Evolutionary conservation across 2,797 vertebrate species (phyloP), one percentile per base, ranked within the genome.

Genomic region (Protosalanx chinensis): DNA sequence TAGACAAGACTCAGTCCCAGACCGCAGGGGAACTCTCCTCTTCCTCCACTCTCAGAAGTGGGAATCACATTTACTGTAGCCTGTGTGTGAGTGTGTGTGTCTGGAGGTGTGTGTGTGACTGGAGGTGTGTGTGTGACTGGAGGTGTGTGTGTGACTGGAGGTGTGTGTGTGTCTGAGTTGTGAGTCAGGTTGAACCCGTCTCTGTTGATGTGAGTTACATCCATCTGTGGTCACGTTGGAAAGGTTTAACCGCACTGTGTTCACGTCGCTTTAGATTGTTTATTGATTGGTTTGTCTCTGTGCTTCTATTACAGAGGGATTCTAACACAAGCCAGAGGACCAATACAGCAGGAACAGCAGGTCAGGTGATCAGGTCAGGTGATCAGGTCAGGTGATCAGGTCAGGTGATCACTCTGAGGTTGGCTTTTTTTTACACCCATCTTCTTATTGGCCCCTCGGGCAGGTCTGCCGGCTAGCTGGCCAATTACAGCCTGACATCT

Each of bases 1-100:
- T 13, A 57, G 18, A 63, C 29, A 8, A 32, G 58, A 71, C 62
- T 72, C 75, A 79, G n/a, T n/a, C n/a, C 64, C 62, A 59, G 63
- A 61, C 63, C 49, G 18, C 29, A 8, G 33, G 60, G 74, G 68
- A 76, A 70, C 70, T 56, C 32, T 20, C 16, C 37, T 51, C 37
- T 16, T 6, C 41, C 37, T 49, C 41, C 37, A 13, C 49, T 29
- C 41, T 66, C 15, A 66, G 64, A 46, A 13, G 35, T 23, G 37
- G 64, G n/a, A 70, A 60, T 23, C 30, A 41, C 27, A 72, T 53
- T 51, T 57, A 69, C 56, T 70, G 68, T 70, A 41, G n/a, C 65
- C 29, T 35, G 41, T 67, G 64, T 67, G 57, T 16, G 30, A 20
- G 56, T 27, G 18, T 67, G 53, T 49, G 53, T 72, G 71, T 46